Evolutionary conservation across 2,113 vertebrate species (phyloP).

Genomic region (Melospiza melodia): DNA sequence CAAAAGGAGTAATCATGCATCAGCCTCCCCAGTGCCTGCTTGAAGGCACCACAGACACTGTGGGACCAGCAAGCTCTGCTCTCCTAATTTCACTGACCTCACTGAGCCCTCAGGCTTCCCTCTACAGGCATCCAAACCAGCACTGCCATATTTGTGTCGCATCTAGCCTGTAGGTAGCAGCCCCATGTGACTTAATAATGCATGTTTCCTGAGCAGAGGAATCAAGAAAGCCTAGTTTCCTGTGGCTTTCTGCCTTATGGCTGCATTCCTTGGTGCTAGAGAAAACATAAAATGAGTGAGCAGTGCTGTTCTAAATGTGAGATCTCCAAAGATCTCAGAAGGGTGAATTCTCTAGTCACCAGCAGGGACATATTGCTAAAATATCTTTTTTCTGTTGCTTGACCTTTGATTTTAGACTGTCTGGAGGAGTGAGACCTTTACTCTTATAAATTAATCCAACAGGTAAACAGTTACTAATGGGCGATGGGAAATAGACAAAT

Average conservation of each 20-base stretch:
- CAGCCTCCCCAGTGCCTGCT: not conserved
- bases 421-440: not conserved
- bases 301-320: not conserved
- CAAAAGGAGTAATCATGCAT: not conserved
- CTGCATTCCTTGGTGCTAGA: not conserved
- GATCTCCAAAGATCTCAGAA: not conserved
- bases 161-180: not conserved
- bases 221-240: not conserved
- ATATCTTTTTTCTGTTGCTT: not conserved
- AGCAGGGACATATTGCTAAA: not conserved
- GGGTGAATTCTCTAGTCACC: not conserved
- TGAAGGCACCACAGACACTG: not conserved
- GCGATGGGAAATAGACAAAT: not conserved
- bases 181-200: not conserved
- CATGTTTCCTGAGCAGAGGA: not conserved
- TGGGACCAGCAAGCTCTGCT: not conserved
- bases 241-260: fast-evolving
- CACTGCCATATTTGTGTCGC: not conserved
- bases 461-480: not conserved
- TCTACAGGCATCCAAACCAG: not conserved
- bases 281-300: not conserved
- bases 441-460: not conserved
- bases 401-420: not conserved
- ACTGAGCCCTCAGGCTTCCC: not conserved
- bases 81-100: not conserved